phyloP scores from a whole-genome alignment of 2,888 invertebrate species.

The Campoletis raptor region DNA sequence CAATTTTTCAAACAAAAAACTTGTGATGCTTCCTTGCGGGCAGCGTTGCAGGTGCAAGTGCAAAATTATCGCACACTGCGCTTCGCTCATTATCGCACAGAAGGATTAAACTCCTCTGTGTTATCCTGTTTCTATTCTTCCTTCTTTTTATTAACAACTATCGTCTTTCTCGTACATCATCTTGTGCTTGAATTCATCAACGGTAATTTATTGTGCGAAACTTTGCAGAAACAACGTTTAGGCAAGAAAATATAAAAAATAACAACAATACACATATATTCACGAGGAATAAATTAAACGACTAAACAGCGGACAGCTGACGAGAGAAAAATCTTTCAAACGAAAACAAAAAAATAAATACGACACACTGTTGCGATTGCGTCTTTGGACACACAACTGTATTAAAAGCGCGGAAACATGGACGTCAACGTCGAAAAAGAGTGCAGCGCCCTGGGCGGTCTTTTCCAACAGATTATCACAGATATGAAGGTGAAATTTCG shows the following conservation, averaged over 20 bases:
- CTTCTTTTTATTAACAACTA: neutral
- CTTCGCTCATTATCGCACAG: conserved; percentile 20
- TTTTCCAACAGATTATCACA: conserved; percentile 97
- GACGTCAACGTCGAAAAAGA: conserved; percentile 92
- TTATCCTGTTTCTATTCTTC: neutral
- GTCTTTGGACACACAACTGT: conserved; percentile 7
- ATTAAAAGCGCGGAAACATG: conserved; percentile 85
- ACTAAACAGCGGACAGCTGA: conserved; percentile 1
- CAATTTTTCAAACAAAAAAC: conserved; percentile 27
- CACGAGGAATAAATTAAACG: neutral
- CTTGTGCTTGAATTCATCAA: neutral
- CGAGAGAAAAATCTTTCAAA: conserved; percentile 16
- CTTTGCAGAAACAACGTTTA: neutral
- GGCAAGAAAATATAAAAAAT: neutral
- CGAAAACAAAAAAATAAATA: conserved; percentile 24
- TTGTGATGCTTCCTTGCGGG: conserved; percentile 56
- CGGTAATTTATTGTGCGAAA: neutral
- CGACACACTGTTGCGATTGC: conserved; percentile 9
- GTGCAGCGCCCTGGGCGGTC: conserved; percentile 94
- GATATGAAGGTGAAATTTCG: conserved; percentile 96
- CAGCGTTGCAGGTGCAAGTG: conserved; percentile 56
- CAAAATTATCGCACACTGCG: conserved; percentile 40
- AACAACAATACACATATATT: neutral
- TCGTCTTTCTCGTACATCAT: neutral
- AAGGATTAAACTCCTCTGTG: conserved; percentile 26